phyloP scores from a whole-genome alignment of 2,888 invertebrate species.

The Dioctria rufipes region DNA sequence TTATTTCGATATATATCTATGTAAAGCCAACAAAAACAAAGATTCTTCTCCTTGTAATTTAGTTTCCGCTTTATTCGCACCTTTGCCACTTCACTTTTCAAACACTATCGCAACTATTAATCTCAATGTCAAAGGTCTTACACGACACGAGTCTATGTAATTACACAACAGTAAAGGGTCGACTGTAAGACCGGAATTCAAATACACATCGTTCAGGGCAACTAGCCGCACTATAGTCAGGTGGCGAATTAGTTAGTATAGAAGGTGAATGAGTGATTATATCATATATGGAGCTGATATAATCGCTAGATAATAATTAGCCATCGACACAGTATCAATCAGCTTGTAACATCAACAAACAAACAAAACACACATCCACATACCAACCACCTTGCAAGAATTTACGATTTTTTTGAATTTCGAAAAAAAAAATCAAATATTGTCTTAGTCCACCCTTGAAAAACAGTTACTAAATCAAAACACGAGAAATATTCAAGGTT shows the following conservation, averaged over 20 bases:
- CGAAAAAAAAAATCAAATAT: too few species aligned
- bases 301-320: not conserved
- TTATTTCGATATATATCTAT: too few species aligned
- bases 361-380: too few species aligned
- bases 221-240: not conserved
- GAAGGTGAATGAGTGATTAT: constrained; percentile 1
- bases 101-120: not conserved
- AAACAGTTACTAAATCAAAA: not conserved
- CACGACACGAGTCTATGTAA: not conserved
- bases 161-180: constrained; percentile 11
- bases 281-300: not conserved
- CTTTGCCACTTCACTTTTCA: not conserved
- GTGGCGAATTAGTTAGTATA: not conserved
- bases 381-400: too few species aligned
- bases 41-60: not conserved
- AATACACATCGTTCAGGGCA: not conserved
- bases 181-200: not conserved
- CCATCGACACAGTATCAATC: not conserved
- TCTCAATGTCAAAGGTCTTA: constrained; percentile 25
- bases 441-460: not conserved
- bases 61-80: not conserved
- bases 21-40: too few species aligned
- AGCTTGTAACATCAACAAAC: too few species aligned
- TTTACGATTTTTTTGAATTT: too few species aligned
- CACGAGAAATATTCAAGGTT: constrained; percentile 33